Percentiles rank a stretch among this genome's conserved stretches.
phyloP scores from a whole-genome alignment of 2,888 invertebrate genomes.

The Pediacus dermestoides region DNA sequence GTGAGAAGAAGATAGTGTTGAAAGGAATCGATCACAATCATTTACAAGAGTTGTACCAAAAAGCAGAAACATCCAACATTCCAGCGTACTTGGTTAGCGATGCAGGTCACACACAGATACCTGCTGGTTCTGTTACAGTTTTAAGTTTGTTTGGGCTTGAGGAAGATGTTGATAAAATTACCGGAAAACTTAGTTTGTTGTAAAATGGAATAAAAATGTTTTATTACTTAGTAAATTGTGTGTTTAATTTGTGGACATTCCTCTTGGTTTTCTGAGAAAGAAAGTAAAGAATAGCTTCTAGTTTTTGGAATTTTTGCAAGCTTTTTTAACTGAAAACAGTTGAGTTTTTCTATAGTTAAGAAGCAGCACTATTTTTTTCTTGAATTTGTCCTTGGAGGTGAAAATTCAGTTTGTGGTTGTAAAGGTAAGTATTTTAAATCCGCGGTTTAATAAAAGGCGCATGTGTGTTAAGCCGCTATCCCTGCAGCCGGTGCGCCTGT shows the following conservation, averaged over 20 bases:
- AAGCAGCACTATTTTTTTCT: too few relatives aligned
- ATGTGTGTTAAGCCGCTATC: constrained; percentile 23
- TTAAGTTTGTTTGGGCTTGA: constrained; percentile 52
- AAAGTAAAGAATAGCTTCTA: too few relatives aligned
- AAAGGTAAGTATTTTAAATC: too few relatives aligned
- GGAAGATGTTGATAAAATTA: constrained; percentile 46
- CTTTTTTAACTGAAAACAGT: too few relatives aligned
- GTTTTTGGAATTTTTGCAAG: too few relatives aligned
- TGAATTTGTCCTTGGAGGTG: too few relatives aligned
- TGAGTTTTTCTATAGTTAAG: too few relatives aligned
- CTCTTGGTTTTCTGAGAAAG: too few relatives aligned
- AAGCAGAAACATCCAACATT: constrained; percentile 39
- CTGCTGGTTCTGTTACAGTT: constrained; percentile 50
- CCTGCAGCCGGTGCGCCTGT: constrained; percentile 31
- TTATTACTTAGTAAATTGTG: too few relatives aligned
- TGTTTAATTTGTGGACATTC: too few relatives aligned
- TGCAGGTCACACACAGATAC: constrained; percentile 50
- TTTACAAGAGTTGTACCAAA: constrained; percentile 44
- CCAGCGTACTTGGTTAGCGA: constrained; percentile 41
- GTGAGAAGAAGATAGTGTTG: constrained; percentile 51
- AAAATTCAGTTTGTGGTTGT: too few relatives aligned
- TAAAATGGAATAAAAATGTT: too few relatives aligned
- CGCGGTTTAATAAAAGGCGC: constrained; percentile 18
- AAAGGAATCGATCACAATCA: constrained; percentile 46
- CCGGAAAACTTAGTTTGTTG: constrained; percentile 34